A percentile compares a stretch with the other conserved stretches of the same genome.
These are phyloP conservation scores for Sebastes wilsoni DNA, from an alignment of 2,797 vertebrate genomes.

Conservation along the genomic window DNA sequence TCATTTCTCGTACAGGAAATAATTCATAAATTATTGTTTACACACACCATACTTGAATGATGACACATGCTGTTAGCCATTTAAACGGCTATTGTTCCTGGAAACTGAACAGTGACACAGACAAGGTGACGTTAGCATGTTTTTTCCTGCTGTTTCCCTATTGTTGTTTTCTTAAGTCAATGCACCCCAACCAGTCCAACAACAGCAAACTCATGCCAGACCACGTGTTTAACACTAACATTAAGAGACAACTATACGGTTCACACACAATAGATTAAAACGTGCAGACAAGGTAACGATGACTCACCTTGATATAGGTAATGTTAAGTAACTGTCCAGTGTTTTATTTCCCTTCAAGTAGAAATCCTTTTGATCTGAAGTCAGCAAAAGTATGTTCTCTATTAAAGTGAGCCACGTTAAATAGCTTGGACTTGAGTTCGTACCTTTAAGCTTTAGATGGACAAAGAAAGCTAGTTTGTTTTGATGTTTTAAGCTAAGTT, in stretches of 20 bases:
- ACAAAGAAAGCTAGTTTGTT: neutral
- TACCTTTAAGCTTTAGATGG: neutral
- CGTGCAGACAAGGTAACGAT: neutral
- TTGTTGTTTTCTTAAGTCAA: neutral
- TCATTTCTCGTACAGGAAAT: neutral
- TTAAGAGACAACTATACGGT: neutral
- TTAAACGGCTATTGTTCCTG: neutral
- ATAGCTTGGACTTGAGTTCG: neutral
- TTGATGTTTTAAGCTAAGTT: neutral
- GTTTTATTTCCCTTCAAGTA: neutral
- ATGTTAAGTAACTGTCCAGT: neutral
- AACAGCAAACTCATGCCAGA: neutral
- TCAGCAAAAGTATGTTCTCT: neutral
- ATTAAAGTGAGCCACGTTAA: neutral
- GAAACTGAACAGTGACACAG: neutral
- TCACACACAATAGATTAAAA: neutral
- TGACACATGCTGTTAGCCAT: neutral
- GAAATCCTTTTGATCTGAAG: neutral
- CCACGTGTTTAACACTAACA: neutral
- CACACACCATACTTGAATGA: neutral
- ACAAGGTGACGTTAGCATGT: neutral
- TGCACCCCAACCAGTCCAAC: neutral
- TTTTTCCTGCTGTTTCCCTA: neutral
- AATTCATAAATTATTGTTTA: neutral
- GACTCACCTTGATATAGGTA: conserved; percentile 42